Conservation (phyloP, 2,797 vertebrate genomes). For the Peromyscus aztecus region DNA sequence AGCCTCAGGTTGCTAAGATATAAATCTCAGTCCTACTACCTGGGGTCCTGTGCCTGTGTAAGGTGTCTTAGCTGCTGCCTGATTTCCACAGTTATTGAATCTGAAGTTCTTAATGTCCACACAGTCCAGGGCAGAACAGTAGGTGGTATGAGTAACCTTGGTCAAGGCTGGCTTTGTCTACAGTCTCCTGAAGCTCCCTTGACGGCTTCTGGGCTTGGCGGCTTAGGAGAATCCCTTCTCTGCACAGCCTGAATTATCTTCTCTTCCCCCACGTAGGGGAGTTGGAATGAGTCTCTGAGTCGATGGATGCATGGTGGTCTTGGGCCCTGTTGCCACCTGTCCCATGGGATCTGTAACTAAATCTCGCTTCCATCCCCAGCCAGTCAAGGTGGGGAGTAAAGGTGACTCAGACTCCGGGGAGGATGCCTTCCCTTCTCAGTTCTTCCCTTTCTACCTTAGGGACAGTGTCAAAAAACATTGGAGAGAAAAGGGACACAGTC, state of each 20-base stretch:
- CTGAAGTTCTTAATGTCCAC: neutral
- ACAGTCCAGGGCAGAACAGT: no score
- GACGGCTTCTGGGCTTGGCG: no score
- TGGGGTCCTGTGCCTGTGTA: neutral
- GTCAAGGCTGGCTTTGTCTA: neutral
- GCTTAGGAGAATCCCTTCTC: no score
- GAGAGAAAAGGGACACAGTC: no score
- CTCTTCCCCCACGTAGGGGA: neutral
- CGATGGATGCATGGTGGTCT: accelerated
- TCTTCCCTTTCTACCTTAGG: neutral
- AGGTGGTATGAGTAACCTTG: neutral
- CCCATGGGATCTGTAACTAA: neutral
- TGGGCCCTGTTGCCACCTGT: no score
- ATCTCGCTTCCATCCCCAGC: accelerated
- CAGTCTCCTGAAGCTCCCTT: neutral
- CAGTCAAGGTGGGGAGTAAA: neutral
- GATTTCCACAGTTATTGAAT: neutral
- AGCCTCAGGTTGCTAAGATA: no score
- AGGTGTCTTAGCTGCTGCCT: neutral
- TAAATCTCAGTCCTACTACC: neutral
- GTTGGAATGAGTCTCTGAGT: accelerated
- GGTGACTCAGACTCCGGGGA: accelerated
- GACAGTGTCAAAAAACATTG: neutral
- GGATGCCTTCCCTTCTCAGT: accelerated
- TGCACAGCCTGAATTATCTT: accelerated